These are phyloP conservation scores for Vultur gryphus DNA, from an alignment of 2,797 vertebrate species.

Conservation along the genomic window DNA sequence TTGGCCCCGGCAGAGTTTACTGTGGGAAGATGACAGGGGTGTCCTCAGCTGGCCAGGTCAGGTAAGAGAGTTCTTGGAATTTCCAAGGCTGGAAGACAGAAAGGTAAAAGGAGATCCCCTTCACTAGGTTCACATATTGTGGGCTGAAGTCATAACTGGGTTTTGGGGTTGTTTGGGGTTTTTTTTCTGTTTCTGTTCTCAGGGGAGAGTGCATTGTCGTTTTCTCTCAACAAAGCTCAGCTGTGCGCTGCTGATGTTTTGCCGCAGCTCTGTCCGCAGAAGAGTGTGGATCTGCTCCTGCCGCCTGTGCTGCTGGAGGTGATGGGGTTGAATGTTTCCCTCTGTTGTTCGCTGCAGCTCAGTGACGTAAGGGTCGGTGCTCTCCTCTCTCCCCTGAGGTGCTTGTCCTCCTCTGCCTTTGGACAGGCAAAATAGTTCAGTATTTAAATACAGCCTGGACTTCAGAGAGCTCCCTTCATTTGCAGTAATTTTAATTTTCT, in stretches of 20 bases:
- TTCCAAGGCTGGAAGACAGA: not conserved
- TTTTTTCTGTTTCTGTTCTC: not conserved
- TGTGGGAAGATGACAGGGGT: not conserved
- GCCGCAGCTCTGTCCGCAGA: rapidly evolving
- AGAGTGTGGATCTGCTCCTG: not conserved
- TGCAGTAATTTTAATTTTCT: not conserved
- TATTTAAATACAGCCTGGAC: not conserved
- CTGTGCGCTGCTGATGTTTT: not conserved
- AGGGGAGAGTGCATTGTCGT: not conserved
- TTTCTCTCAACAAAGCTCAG: not conserved
- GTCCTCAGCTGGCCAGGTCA: not conserved
- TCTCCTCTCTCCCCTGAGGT: not conserved
- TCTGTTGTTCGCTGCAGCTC: not conserved
- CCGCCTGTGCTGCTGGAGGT: rapidly evolving
- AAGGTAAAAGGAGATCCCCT: rapidly evolving
- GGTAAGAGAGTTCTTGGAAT: too few relatives aligned
- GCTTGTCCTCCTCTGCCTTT: not conserved
- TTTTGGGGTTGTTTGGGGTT: not conserved
- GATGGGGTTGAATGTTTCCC: rapidly evolving
- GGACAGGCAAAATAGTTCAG: not conserved
- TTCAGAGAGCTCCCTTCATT: not conserved
- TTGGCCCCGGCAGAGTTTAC: not conserved
- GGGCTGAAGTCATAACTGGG: not conserved
- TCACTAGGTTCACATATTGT: rapidly evolving
- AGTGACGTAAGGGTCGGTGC: rapidly evolving